These are phyloP conservation scores for Chelonus formosanus DNA, from an alignment of 2,888 invertebrate species.

Conservation along the genomic window DNA sequence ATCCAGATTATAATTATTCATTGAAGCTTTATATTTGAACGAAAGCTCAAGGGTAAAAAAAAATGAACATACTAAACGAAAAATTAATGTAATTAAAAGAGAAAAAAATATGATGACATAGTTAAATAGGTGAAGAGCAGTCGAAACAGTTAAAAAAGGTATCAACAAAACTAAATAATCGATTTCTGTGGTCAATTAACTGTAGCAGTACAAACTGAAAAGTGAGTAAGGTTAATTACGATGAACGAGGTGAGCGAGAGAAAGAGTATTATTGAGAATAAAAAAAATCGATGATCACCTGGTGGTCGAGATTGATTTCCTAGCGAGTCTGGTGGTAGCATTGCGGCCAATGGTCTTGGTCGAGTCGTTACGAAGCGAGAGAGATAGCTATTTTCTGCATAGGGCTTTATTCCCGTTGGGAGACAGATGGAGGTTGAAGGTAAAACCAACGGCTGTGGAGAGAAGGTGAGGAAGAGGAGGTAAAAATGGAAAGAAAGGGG, in stretches of 20 bases:
- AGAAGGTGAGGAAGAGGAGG: conserved; percentile 18
- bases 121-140: too few species aligned
- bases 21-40: too few species aligned
- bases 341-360: conserved; percentile 35
- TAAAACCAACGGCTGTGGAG: conserved; percentile 19
- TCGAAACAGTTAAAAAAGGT: neutral
- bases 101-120: too few species aligned
- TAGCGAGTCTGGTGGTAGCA: conserved; percentile 28
- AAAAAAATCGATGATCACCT: conserved; percentile 26
- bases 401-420: conserved; percentile 29
- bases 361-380: conserved; percentile 35
- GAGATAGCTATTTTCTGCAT: conserved; percentile 23
- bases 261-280: conserved; percentile 16
- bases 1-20: too few species aligned
- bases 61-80: too few species aligned
- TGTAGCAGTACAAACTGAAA: conserved; percentile 21
- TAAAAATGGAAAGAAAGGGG: conserved; percentile 11
- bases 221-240: conserved; percentile 30
- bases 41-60: too few species aligned
- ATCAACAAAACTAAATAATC: conserved; percentile 2
- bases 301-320: conserved; percentile 35
- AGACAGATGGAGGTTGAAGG: conserved; percentile 34
- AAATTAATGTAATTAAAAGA: too few species aligned
- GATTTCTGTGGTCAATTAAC: conserved; percentile 33
- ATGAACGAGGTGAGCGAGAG: conserved; percentile 11